Base-by-base conservation (phyloP, 2,113 vertebrate species). In the Corythaixoides concolor region DNA sequence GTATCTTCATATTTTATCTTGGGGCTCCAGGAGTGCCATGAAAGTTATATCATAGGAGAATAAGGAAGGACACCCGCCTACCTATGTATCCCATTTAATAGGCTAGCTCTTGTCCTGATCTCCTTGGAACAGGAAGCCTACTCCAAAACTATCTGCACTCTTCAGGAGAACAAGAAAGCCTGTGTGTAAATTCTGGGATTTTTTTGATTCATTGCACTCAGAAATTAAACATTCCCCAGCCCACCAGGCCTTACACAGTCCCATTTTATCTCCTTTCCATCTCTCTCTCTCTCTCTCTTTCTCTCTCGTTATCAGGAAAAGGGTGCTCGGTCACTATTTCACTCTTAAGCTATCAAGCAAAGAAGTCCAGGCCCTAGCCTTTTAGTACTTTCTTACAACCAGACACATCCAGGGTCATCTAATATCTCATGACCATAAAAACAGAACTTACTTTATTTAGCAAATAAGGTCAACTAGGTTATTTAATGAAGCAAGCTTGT, bases 371-470 rank as follows among this genome's bases (percentile, higher is more conserved):
- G 8, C 3, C n/a, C 37, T 35, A 60, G 47, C 6, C 37, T 89
- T 85, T 88, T 33, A 78, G 55, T 32, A 59, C 41, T 49, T 81
- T 43, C 63, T 94, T 88, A 84, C n/a, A 91, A 95, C 45, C 45
- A 62, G 22, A 91, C 10, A 75, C 10, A 66, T 66, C 77, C 86
- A 50, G 43, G 78, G 37, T 74, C 52, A 85, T 53, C 58, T 69
- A 77, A 33, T 56, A 74, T 68, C 86, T 89, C 17, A 39, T 28
- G 35, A 74, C n/a, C 64, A 64, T 75, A 91, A 95, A 93, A 85
- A 28, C 62, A 95, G 89, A 95, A 89, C 77, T 33, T 75, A 67
- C 75, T 97, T 94, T 94, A 88, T 94, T 95, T 88, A 94, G 81
- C 58, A 94, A 94, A 67, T 56, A 70, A 84, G 59, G 89, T 47